These are phyloP conservation scores for Manacus vitellinus DNA, from an alignment of 2,113 vertebrate genomes.

Conservation along the genomic window DNA sequence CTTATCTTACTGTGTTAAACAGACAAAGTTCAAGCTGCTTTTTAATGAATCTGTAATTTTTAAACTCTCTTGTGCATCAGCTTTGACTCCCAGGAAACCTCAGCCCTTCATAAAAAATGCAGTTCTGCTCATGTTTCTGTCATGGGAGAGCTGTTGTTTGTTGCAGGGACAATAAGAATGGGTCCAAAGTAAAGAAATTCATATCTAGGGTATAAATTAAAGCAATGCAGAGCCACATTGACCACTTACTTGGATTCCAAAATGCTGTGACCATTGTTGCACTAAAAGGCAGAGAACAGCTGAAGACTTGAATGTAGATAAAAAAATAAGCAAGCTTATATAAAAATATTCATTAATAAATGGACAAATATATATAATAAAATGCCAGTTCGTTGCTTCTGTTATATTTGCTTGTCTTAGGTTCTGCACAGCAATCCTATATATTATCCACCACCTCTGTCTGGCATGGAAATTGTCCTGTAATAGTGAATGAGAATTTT, in stretches of 20 bases:
- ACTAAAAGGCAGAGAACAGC: background rate
- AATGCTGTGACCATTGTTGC: background rate
- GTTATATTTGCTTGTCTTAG: background rate
- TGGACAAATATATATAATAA: background rate
- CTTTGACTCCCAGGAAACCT: background rate
- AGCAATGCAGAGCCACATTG: rapidly evolving
- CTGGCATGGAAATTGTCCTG: background rate
- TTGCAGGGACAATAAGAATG: background rate
- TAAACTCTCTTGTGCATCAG: background rate
- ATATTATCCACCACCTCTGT: background rate
- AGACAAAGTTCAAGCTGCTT: background rate
- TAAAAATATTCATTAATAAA: background rate
- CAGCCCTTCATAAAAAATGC: background rate
- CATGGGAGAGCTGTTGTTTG: background rate
- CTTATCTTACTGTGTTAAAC: background rate
- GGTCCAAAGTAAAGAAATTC: background rate
- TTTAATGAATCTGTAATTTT: background rate
- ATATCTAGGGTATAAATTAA: background rate
- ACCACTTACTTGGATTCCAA: background rate
- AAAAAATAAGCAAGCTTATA: background rate
- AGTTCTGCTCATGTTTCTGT: background rate
- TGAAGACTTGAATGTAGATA: background rate
- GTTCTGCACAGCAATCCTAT: rapidly evolving
- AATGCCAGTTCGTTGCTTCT: background rate
- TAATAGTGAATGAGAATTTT: background rate